Conservation (phyloP, 2,797 vertebrate species). For the Sarcophilus harrisii region DNA sequence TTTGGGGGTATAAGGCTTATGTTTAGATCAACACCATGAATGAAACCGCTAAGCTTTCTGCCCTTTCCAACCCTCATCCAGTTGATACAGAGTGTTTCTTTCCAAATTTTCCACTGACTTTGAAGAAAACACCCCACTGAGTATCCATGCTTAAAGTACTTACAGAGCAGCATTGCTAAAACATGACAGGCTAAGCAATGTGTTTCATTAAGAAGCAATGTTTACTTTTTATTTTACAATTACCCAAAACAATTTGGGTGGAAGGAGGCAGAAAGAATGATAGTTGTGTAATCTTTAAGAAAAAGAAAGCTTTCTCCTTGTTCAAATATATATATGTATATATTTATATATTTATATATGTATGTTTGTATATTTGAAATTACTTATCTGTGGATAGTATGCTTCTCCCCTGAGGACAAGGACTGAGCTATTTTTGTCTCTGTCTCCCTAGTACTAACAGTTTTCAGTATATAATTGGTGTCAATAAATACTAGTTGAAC, state of each 20-base stretch:
- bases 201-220: slow-evolving; percentile 79
- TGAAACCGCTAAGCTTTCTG: slow-evolving; percentile 64
- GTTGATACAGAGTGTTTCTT: slow-evolving; percentile 85
- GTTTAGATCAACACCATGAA: not conserved
- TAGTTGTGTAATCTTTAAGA: slow-evolving; percentile 71
- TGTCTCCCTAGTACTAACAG: not conserved
- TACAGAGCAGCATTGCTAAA: slow-evolving; percentile 83
- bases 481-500: not conserved
- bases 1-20: not conserved
- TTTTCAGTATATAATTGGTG: not conserved
- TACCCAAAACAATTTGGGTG: slow-evolving; percentile 68
- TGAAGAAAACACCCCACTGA: slow-evolving; percentile 90
- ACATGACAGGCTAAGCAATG: slow-evolving; percentile 76
- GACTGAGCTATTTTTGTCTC: not conserved
- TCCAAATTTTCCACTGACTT: slow-evolving; percentile 89
- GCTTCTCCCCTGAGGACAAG: not conserved
- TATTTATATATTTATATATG: not conserved
- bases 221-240: slow-evolving; percentile 70
- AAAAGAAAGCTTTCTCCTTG: not conserved
- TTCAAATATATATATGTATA: not conserved
- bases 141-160: slow-evolving; percentile 91
- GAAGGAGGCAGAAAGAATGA: slow-evolving; percentile 58
- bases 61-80: slow-evolving; percentile 86
- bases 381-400: not conserved
- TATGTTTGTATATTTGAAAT: not conserved